phyloP scores from a whole-genome alignment of 2,888 invertebrate species.

The Brenthis ino region DNA sequence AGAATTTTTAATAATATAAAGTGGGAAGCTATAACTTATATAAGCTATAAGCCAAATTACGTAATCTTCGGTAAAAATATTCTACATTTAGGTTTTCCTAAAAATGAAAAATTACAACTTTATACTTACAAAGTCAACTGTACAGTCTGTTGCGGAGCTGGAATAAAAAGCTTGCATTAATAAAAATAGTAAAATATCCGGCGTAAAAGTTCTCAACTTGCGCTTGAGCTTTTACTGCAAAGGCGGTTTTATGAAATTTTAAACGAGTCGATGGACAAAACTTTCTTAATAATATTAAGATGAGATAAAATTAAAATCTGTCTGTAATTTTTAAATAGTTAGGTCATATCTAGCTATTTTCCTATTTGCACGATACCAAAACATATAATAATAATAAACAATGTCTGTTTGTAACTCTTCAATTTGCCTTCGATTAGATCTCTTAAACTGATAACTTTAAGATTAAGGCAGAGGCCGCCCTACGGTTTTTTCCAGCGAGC shows the following conservation, averaged over 20 bases:
- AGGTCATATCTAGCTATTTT: too few relatives aligned
- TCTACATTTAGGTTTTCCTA: not conserved
- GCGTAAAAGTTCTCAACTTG: not conserved
- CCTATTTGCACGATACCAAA: not conserved
- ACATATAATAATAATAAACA: constrained; percentile 14
- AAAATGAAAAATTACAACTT: not conserved
- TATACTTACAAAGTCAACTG: constrained; percentile 70
- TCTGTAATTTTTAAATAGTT: not conserved
- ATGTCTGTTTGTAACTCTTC: not conserved
- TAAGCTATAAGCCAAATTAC: too few relatives aligned
- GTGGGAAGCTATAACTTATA: too few relatives aligned
- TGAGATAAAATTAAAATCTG: not conserved
- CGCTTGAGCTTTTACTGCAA: constrained; percentile 9
- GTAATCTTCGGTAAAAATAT: too few relatives aligned
- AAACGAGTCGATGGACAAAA: constrained; percentile 2
- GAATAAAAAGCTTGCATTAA: constrained; percentile 47
- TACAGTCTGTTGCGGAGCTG: constrained; percentile 70
- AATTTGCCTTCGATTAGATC: too few relatives aligned
- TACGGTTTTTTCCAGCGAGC: too few relatives aligned
- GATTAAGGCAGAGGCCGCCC: too few relatives aligned
- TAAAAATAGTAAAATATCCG: constrained; percentile 10
- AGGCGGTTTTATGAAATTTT: constrained; percentile 7
- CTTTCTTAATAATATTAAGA: not conserved
- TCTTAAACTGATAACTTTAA: too few relatives aligned
- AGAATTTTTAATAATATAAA: too few relatives aligned